Conservation (phyloP, 2,888 invertebrate genomes). For the Phengaris arion region DNA sequence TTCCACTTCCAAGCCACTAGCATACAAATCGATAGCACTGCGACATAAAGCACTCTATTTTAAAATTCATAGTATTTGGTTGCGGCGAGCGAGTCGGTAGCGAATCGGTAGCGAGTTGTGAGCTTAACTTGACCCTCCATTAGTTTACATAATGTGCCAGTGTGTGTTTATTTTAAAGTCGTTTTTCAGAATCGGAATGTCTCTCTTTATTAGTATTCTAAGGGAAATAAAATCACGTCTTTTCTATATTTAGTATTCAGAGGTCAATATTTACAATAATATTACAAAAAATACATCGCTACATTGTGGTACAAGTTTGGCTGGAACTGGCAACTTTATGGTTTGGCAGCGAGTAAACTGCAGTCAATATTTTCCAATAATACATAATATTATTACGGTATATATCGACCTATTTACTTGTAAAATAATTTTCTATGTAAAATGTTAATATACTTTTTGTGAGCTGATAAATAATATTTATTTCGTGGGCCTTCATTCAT, state of each 20-base stretch:
- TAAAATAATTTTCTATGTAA: neutral
- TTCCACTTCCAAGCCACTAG: neutral
- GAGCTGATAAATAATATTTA: neutral
- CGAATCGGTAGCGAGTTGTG: neutral
- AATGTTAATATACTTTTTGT: neutral
- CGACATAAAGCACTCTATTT: conserved; percentile 16
- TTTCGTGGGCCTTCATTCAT: neutral
- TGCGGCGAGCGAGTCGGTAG: neutral
- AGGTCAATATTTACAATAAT: no score
- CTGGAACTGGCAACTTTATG: no score
- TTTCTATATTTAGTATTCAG: no score
- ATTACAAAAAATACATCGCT: no score
- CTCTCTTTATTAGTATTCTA: no score
- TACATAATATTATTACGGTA: no score
- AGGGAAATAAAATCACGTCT: no score
- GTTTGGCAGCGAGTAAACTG: no score
- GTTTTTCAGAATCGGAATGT: no score
- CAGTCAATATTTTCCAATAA: no score
- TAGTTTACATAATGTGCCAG: neutral
- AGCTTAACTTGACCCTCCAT: neutral
- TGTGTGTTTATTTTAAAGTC: neutral
- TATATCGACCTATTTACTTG: no score
- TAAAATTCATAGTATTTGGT: conserved; percentile 10
- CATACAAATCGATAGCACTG: conserved; percentile 12
- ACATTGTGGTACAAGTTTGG: no score